phyloP scores from a whole-genome alignment of 1,140 invertebrate species.

The Apolygus lucorum region DNA sequence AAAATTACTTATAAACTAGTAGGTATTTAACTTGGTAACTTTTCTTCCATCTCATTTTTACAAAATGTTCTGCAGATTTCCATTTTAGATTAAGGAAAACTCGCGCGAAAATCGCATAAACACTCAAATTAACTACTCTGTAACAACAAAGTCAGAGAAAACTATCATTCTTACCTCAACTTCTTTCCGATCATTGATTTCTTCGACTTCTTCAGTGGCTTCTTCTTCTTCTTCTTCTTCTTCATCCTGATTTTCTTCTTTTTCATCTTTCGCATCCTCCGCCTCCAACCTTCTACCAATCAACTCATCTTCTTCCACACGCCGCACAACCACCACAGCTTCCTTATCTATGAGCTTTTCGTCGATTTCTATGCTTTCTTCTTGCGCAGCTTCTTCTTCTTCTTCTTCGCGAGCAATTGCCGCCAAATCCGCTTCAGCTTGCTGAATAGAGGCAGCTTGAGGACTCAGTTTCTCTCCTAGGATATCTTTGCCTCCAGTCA shows the following conservation, averaged over 20 bases:
- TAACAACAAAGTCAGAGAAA: no score
- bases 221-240: neutral
- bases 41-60: no score
- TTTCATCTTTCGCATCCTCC: neutral
- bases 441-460: neutral
- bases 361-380: neutral
- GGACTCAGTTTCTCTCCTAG: neutral
- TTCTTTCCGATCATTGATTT: neutral
- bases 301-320: neutral
- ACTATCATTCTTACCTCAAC: no score
- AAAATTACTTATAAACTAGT: no score
- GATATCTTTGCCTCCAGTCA: neutral
- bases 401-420: neutral
- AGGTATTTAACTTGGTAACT: no score
- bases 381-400: neutral
- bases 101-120: no score
- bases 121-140: no score
- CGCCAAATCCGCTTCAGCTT: constrained; percentile 5
- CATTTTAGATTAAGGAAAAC: no score
- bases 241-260: neutral
- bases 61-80: no score
- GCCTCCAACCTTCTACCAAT: neutral
- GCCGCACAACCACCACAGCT: neutral
- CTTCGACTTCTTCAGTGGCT: neutral
- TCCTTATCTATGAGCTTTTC: neutral